Evolutionary conservation across 2,888 invertebrate genomes (phyloP).

Genomic region (Stenichneumon culpator): DNA sequence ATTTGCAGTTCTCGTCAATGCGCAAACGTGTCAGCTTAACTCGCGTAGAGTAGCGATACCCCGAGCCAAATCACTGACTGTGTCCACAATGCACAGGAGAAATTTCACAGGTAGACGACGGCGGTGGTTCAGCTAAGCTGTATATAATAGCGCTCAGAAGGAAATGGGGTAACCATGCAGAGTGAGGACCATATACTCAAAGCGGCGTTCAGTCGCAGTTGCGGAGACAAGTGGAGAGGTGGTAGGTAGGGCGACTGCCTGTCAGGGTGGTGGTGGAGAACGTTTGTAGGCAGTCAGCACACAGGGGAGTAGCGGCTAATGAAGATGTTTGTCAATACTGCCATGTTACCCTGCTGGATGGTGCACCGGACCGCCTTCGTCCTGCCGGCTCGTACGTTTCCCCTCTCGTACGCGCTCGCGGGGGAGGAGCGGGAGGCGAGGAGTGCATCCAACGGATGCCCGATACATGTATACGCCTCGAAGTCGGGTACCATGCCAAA

Average conservation of each 20-base stretch:
- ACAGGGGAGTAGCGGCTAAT: constrained; percentile 77
- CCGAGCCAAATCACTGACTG: constrained; percentile 70
- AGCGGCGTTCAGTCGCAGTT: constrained; percentile 41
- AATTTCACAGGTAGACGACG: constrained; percentile 68
- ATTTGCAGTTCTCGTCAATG: constrained; percentile 34
- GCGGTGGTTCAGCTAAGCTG: constrained; percentile 27
- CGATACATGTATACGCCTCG: constrained; percentile 32
- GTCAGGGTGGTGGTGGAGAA: constrained; percentile 52
- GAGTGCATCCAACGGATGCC: constrained; percentile 50
- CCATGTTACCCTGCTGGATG: constrained; percentile 72
- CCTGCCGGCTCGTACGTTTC: constrained; percentile 38
- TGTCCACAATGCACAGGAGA: constrained; percentile 70
- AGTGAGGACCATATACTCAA: constrained; percentile 51
- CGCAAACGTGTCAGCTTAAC: constrained; percentile 72
- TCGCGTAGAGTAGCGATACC: constrained; percentile 73
- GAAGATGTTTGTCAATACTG: constrained; percentile 83
- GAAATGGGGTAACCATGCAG: constrained; percentile 24
- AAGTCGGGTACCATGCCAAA: constrained; percentile 39
- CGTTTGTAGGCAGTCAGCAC: constrained; percentile 76
- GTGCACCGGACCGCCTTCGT: constrained; percentile 51
- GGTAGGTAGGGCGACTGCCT: constrained; percentile 34
- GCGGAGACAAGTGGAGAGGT: constrained; percentile 37
- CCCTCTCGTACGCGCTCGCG: constrained; percentile 16
- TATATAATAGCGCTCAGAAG: constrained; percentile 20
- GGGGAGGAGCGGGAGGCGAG: not conserved